These are phyloP conservation scores for Engystomops pustulosus DNA, from an alignment of 2,113 vertebrate species.

Conservation along the genomic window DNA sequence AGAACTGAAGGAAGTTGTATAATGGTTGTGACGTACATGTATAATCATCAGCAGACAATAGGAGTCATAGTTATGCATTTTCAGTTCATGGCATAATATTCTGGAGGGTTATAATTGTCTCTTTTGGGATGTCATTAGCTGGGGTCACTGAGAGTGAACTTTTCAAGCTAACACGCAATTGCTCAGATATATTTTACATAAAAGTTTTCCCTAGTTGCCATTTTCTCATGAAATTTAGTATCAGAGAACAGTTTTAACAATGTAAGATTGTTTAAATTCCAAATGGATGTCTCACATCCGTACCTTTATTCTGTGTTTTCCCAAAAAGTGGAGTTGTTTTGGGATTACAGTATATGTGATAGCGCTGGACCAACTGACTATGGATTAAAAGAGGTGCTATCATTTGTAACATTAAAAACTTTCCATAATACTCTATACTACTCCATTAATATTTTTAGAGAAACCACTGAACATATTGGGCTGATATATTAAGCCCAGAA, in stretches of 20 bases:
- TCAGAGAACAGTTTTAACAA: not conserved
- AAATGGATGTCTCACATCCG: not conserved
- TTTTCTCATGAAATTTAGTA: not conserved
- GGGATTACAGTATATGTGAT: too few species aligned
- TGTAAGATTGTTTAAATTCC: not conserved
- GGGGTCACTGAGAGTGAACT: not conserved
- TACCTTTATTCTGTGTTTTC: not conserved
- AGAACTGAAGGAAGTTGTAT: conserved; percentile 19
- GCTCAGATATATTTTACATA: not conserved
- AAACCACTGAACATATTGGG: too few species aligned
- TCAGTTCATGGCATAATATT: not conserved
- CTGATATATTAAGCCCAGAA: too few species aligned
- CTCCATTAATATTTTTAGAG: too few species aligned
- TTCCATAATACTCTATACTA: too few species aligned
- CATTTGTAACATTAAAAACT: too few species aligned
- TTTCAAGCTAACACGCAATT: not conserved
- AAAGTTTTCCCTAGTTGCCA: not conserved
- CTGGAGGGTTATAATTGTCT: not conserved
- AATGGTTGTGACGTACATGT: conserved; percentile 16
- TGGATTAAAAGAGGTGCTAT: too few species aligned
- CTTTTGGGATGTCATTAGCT: not conserved
- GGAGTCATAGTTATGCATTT: not conserved
- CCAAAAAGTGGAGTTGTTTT: too few species aligned
- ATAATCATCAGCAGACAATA: conserved; percentile 4
- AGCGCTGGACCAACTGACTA: too few species aligned